A percentile compares a stretch with the other conserved stretches of the same genome.
phyloP scores from a whole-genome alignment of 2,797 vertebrate species.

The Oreonectes daqikongensis region DNA sequence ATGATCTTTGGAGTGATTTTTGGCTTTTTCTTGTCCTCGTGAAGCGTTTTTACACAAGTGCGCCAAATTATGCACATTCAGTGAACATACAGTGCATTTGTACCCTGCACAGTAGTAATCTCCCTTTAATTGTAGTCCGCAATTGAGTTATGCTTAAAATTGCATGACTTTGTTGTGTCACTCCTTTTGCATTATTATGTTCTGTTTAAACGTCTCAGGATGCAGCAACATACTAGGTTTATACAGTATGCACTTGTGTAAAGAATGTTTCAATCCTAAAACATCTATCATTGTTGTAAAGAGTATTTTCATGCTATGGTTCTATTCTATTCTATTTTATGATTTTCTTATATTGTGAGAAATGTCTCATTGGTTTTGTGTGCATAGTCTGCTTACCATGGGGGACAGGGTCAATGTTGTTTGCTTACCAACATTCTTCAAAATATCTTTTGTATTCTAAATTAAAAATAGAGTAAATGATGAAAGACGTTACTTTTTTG shows the following conservation, averaged over 20 bases:
- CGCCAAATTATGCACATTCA: neutral
- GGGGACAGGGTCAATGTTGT: no score
- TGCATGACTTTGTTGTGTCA: neutral
- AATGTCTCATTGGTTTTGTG: neutral
- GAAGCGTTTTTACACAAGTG: neutral
- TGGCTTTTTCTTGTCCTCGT: constrained; percentile 31
- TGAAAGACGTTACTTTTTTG: no score
- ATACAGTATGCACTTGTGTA: neutral
- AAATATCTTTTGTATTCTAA: no score
- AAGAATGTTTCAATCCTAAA: neutral
- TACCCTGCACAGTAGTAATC: no score
- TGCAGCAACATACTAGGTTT: neutral
- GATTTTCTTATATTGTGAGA: neutral
- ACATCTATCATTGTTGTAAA: neutral
- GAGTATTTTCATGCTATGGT: neutral
- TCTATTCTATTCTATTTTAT: neutral
- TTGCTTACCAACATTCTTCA: neutral
- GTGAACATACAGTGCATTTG: no score
- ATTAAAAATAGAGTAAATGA: no score
- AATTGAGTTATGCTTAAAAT: neutral
- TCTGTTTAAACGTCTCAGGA: neutral
- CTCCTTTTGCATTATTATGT: neutral
- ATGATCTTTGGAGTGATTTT: constrained; percentile 11
- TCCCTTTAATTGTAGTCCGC: no score
- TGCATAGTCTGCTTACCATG: no score